Evolutionary conservation across 1,140 invertebrate genomes (phyloP).

Genomic region (Grapholita molesta): DNA sequence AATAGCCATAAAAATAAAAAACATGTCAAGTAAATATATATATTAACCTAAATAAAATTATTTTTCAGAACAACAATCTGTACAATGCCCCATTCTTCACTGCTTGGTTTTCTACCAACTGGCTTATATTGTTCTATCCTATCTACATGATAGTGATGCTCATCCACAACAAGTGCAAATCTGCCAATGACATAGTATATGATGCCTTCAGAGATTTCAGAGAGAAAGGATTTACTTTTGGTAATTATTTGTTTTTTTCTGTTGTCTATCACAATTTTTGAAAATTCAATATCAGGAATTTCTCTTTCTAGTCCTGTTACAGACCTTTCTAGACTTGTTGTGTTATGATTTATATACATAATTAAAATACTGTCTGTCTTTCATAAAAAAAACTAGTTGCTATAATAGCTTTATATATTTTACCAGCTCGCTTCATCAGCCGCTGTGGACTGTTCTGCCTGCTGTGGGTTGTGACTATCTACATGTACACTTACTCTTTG

Average conservation of each 20-base stretch:
- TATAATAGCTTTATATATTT: not conserved
- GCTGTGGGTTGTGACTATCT: slow-evolving; percentile 95
- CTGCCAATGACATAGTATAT: slow-evolving; percentile 85
- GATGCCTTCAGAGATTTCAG: slow-evolving; percentile 90
- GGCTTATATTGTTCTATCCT: slow-evolving; percentile 94
- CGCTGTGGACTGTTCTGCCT: slow-evolving; percentile 92
- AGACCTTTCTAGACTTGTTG: not conserved
- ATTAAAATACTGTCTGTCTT: too few relatives aligned
- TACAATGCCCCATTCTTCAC: slow-evolving; percentile 96
- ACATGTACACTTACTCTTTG: slow-evolving; percentile 93
- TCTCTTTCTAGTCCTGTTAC: too few relatives aligned
- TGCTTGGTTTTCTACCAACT: slow-evolving; percentile 97
- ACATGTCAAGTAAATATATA: not conserved
- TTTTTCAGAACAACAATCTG: slow-evolving; percentile 74
- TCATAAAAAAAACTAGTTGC: too few relatives aligned
- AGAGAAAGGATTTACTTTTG: slow-evolving; percentile 91
- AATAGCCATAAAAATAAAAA: not conserved
- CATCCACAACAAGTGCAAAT: slow-evolving; percentile 85
- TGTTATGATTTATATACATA: not conserved
- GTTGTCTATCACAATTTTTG: too few relatives aligned
- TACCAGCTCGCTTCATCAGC: slow-evolving; percentile 87
- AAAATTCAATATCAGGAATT: too few relatives aligned
- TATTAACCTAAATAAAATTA: slow-evolving; percentile 22
- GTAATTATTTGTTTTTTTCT: slow-evolving; percentile 68
- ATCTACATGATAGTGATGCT: slow-evolving; percentile 88